Percentiles rank a stretch among this genome's conserved stretches.
These are phyloP conservation scores for Orcinus orca DNA, from an alignment of 2,113 vertebrate genomes.

Conservation along the genomic window DNA sequence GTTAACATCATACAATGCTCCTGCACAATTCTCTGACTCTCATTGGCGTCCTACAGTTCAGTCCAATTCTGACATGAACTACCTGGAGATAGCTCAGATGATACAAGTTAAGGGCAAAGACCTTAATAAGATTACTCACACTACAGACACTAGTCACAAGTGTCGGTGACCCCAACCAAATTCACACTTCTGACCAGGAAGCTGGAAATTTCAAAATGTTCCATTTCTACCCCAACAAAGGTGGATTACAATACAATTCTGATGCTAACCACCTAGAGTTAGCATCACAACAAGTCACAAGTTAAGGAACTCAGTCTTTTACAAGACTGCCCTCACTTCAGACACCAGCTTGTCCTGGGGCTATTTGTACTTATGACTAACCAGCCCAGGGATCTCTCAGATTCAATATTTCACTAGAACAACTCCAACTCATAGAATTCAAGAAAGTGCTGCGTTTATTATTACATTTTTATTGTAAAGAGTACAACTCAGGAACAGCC, in stretches of 20 bases:
- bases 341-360: not conserved
- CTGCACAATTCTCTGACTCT: not conserved
- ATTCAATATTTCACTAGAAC: not conserved
- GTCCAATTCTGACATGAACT: not conserved
- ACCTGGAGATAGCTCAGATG: not conserved
- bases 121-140: not conserved
- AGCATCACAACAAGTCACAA: not conserved
- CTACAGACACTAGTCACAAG: not conserved
- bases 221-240: too few species aligned
- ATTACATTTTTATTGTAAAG: not conserved
- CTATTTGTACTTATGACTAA: not conserved
- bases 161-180: not conserved
- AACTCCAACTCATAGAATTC: not conserved
- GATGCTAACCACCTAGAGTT: not conserved
- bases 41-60: not conserved
- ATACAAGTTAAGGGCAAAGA: not conserved
- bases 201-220: not conserved
- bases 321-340: not conserved
- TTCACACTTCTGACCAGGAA: not conserved
- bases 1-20: not conserved
- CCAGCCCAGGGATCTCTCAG: not conserved
- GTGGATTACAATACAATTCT: not conserved
- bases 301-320: not conserved
- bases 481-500: not conserved
- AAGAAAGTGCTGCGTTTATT: not conserved